Evolutionary conservation across 2,797 vertebrate genomes (phyloP).

Genomic region (Gymnoscopelus braueri): DNA sequence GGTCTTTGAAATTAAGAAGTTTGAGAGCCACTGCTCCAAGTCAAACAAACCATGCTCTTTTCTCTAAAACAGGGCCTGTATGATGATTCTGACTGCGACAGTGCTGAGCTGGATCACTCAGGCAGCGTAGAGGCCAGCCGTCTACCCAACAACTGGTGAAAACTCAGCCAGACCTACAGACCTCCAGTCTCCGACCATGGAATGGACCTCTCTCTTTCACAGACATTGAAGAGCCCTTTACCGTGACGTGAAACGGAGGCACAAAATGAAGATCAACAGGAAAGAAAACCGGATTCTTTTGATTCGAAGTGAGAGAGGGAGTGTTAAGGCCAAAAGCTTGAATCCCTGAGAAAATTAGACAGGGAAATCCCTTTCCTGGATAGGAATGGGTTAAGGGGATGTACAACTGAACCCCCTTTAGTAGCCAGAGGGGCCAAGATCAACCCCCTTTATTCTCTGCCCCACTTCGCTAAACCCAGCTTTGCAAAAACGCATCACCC

Average conservation of each 20-base stretch:
- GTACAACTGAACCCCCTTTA: constrained; percentile 34
- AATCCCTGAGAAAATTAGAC: not conserved
- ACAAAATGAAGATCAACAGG: constrained; percentile 21
- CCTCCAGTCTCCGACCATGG: constrained; percentile 14
- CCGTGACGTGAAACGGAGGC: constrained; percentile 1
- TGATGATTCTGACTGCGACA: constrained; percentile 93
- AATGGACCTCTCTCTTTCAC: constrained; percentile 15
- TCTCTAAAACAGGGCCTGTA: constrained; percentile 68
- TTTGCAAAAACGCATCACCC: constrained; percentile 55
- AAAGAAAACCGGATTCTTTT: constrained; percentile 26
- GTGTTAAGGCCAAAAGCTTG: constrained; percentile 20
- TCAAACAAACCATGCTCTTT: not conserved
- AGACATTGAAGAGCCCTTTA: constrained; percentile 2
- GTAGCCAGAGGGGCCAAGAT: constrained; percentile 24
- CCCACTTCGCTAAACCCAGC: constrained; percentile 25
- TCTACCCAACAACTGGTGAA: constrained; percentile 86
- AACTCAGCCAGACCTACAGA: constrained; percentile 35
- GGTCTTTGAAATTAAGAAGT: too few species aligned
- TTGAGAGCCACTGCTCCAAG: constrained; percentile 1
- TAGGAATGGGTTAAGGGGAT: constrained; percentile 23
- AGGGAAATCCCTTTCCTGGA: constrained; percentile 1
- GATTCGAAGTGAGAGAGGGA: not conserved
- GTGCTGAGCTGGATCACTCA: constrained; percentile 88
- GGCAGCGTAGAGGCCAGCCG: constrained; percentile 84
- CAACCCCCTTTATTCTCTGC: constrained; percentile 11